A percentile compares a stretch with the other conserved stretches of the same genome.
Conservation (phyloP, 2,113 vertebrate genomes). For the Patagioenas fasciata region DNA sequence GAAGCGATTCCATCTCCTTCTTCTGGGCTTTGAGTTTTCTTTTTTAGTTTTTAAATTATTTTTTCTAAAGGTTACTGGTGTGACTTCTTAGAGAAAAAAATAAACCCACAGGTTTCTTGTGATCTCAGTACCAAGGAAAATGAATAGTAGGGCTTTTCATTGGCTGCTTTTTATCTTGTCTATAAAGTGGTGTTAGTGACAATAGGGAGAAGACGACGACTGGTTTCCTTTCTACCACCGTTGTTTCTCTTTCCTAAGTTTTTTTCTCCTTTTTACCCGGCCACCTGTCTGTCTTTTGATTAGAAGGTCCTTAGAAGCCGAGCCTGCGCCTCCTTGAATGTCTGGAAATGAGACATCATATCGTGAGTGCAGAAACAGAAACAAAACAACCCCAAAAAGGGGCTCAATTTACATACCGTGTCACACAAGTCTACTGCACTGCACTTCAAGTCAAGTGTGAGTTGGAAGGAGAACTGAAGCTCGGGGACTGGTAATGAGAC, state of each 20-base stretch:
- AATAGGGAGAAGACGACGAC: neutral
- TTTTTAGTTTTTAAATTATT: neutral
- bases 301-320: neutral
- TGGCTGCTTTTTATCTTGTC: constrained; percentile 28
- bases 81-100: neutral
- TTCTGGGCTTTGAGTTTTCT: too few relatives aligned
- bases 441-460: neutral
- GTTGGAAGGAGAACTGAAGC: neutral
- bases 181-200: neutral
- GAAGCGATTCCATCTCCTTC: neutral
- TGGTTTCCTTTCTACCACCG: neutral
- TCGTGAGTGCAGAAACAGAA: neutral
- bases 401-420: neutral
- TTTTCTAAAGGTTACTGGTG: neutral
- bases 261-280: neutral
- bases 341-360: neutral
- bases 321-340: neutral
- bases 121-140: neutral
- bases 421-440: neutral
- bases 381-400: neutral
- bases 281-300: neutral
- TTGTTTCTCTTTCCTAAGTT: neutral
- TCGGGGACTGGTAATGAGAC: neutral
- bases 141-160: neutral
- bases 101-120: neutral